A percentile compares a stretch with the other conserved stretches of the same genome.
These are phyloP conservation scores for Athetis lepigone DNA, from an alignment of 2,888 invertebrate species.

Conservation along the genomic window DNA sequence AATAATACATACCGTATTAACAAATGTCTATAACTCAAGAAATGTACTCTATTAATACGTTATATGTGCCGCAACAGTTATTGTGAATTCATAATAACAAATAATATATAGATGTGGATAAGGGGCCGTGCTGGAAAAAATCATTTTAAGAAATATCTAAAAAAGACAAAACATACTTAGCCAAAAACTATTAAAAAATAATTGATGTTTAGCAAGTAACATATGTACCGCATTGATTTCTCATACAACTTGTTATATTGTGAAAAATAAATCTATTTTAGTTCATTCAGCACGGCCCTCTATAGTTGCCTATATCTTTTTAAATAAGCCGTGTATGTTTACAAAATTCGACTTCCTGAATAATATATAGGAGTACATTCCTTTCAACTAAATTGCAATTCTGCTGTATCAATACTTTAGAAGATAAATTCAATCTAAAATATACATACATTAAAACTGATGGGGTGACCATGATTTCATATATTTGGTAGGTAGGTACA, in stretches of 20 bases:
- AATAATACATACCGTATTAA: slow-evolving; percentile 12
- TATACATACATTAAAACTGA: slow-evolving; percentile 22
- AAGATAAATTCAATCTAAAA: slow-evolving; percentile 26
- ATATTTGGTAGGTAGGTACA: slow-evolving; percentile 14
- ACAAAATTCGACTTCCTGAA: slow-evolving; percentile 29
- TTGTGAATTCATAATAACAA: slow-evolving; percentile 31
- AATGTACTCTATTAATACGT: slow-evolving; percentile 18
- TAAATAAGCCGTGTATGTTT: slow-evolving; percentile 27
- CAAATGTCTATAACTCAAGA: slow-evolving; percentile 8
- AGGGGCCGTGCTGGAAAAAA: slow-evolving; percentile 27
- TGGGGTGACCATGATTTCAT: slow-evolving; percentile 16
- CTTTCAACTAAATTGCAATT: slow-evolving; percentile 28
- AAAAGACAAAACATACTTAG: slow-evolving; percentile 22
- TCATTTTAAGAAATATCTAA: slow-evolving; percentile 20
- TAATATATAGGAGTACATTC: slow-evolving; percentile 30
- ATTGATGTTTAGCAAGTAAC: slow-evolving; percentile 22
- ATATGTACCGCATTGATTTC: slow-evolving; percentile 16
- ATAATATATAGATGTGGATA: slow-evolving; percentile 28
- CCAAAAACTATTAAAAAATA: slow-evolving; percentile 30
- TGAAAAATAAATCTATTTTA: slow-evolving; percentile 25
- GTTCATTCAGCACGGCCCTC: slow-evolving; percentile 15
- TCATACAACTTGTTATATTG: slow-evolving; percentile 27
- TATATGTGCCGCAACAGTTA: slow-evolving; percentile 26
- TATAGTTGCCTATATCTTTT: slow-evolving; percentile 23
- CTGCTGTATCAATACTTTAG: slow-evolving; percentile 26